Conservation (phyloP, 2,113 vertebrate species). For the Morone chrysops region DNA sequence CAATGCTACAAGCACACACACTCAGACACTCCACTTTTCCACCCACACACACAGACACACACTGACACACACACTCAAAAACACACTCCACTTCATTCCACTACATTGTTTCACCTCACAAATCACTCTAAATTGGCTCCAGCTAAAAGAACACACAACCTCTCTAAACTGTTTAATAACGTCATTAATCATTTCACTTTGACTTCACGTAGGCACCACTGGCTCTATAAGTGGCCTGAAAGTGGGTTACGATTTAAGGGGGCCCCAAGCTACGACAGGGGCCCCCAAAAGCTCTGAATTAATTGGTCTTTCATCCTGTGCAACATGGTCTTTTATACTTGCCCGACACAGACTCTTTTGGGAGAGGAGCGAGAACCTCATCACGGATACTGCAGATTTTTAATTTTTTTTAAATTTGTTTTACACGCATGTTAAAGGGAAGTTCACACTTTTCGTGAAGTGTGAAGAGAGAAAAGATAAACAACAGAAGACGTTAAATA, state of each 20-base stretch:
- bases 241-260: conserved; percentile 64
- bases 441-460: background rate
- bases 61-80: conserved; percentile 17
- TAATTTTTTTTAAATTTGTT: background rate
- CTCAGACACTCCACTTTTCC: conserved; percentile 7
- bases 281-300: conserved; percentile 54
- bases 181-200: conserved; percentile 67
- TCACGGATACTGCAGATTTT: background rate
- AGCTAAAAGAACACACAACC: conserved; percentile 60
- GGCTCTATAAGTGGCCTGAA: conserved; percentile 49
- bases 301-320: conserved; percentile 50
- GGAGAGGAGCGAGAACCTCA: background rate
- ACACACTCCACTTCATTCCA: conserved; percentile 46
- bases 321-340: background rate
- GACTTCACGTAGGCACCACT: conserved; percentile 44
- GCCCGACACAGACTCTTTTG: background rate
- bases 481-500: background rate
- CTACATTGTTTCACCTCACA: conserved; percentile 68
- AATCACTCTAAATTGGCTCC: conserved; percentile 64
- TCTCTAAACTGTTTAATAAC: conserved; percentile 69
- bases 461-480: conserved; percentile 1
- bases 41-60: conserved; percentile 22
- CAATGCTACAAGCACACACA: background rate
- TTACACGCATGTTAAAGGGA: background rate
- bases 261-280: conserved; percentile 46